Base-by-base conservation (phyloP, 1,140 invertebrate species). In the Aphelenchoides fujianensis region DNA sequence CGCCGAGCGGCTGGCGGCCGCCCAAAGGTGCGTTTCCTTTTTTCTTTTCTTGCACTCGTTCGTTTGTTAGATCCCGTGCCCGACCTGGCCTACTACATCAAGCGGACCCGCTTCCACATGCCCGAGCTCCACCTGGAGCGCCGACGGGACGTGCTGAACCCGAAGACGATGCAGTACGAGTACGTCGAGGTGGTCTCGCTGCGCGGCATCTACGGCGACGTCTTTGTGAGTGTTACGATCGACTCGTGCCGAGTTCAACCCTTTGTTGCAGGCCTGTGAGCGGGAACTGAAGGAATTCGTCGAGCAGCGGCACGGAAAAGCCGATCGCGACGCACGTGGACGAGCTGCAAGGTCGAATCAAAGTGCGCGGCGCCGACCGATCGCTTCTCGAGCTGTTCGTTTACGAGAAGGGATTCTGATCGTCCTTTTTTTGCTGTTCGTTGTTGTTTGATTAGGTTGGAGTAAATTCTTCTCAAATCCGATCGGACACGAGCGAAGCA, bases 91-190 rank as follows among this genome's bases (percentile, higher is more conserved):
- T 95, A 92, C 78, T 91, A 88, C 80, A 86, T 95, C 32, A 77
- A 85, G 35, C 88, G 93, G 82, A 90, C 89, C 0, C 91, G 87
- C 84, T 92, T 92, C 85, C 89, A 93, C 78, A 90, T 92, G 89
- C 81, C 91, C 7, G 91, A 92, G 19, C 90, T 95, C 23, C 93
- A 93, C 86, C 82, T 93, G 36, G 57, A 86, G 1, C 85, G 88
- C 41, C 80, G 77, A 0, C 85, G 86, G 16, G 88, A 90, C 77
- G 90, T 91, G 35, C 80, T 85, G n/a, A 86, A 88, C 71, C 89
- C 88, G 78, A 80, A 89, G 28, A 92, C 92, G 0, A 73, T 84
- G 35, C 86, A 84, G 41, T 83, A 74, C 54, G 83, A 83, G 30
- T 82, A 83, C 71, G 79, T 84, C 41, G 82, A 83, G 35, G 19